Percentiles rank a stretch among this genome's conserved stretches.
Evolutionary conservation across 2,797 vertebrate species (phyloP).

Genomic region (Pangasius mekongensis): DNA sequence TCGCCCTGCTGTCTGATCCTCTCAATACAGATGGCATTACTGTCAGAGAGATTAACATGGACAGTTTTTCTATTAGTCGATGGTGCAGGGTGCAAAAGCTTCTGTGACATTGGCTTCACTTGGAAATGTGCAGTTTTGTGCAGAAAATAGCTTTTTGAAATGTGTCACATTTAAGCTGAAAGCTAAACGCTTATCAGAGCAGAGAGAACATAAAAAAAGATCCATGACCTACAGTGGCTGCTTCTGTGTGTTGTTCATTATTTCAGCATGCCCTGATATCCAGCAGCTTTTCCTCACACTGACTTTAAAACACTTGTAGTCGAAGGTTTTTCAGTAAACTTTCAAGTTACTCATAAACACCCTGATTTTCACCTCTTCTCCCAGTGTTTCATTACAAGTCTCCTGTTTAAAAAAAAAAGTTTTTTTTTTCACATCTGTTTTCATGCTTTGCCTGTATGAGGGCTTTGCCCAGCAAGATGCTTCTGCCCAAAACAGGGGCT

Average conservation of each 20-base stretch:
- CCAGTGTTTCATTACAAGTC: background rate
- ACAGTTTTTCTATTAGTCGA: constrained; percentile 46
- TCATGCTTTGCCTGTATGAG: background rate
- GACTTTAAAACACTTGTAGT: background rate
- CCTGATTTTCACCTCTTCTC: background rate
- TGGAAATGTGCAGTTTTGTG: constrained; percentile 9
- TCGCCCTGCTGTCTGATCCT: constrained; percentile 40
- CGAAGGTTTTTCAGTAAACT: background rate
- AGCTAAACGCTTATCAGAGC: constrained; percentile 27
- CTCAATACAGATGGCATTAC: constrained; percentile 51
- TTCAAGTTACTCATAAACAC: background rate
- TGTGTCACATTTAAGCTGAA: constrained; percentile 17
- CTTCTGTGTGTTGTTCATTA: background rate
- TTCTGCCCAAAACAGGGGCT: background rate
- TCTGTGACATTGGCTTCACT: constrained; percentile 35
- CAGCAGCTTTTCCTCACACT: background rate
- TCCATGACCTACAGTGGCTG: background rate
- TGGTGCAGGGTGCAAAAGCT: constrained; percentile 4
- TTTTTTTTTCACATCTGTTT: background rate
- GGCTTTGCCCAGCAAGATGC: background rate
- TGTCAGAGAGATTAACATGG: constrained; percentile 51
- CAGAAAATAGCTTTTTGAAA: constrained; percentile 36
- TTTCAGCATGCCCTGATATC: background rate
- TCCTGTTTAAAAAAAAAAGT: background rate
- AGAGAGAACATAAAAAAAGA: background rate